These are phyloP conservation scores for Drosophila rubida DNA, from an alignment of 2,888 invertebrate genomes.

Conservation along the genomic window DNA sequence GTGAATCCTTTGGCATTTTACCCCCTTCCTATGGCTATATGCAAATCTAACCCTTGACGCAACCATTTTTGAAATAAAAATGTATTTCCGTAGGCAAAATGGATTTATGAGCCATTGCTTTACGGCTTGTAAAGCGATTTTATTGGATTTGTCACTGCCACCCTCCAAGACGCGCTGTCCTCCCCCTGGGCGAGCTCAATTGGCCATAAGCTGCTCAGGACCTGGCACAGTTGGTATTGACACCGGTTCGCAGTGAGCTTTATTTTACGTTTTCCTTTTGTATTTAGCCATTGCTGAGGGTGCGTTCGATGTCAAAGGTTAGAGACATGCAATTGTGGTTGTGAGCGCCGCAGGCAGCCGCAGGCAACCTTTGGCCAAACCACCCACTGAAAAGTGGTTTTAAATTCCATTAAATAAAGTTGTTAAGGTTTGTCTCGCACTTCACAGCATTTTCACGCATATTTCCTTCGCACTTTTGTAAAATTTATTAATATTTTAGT, in stretches of 20 bases:
- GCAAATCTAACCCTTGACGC: slow-evolving; percentile 46
- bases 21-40: slow-evolving; percentile 21
- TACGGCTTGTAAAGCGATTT: slow-evolving; percentile 83
- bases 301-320: slow-evolving; percentile 76
- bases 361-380: slow-evolving; percentile 28
- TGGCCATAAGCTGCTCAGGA: slow-evolving; percentile 79
- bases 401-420: slow-evolving; percentile 84
- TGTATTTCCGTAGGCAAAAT: slow-evolving; percentile 35
- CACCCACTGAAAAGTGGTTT: slow-evolving; percentile 74
- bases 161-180: not conserved
- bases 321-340: slow-evolving; percentile 76
- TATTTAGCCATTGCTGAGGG: slow-evolving; percentile 43
- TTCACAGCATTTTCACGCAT: slow-evolving; percentile 77
- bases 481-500: slow-evolving; percentile 83
- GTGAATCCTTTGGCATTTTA: slow-evolving; percentile 2
- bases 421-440: slow-evolving; percentile 65
- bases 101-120: slow-evolving; percentile 70
- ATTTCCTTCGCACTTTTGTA: slow-evolving; percentile 83
- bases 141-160: slow-evolving; percentile 80
- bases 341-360: slow-evolving; percentile 63
- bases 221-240: slow-evolving; percentile 78
- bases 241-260: slow-evolving; percentile 68
- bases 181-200: slow-evolving; percentile 55
- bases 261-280: slow-evolving; percentile 33
- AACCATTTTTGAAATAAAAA: slow-evolving; percentile 24